These are phyloP conservation scores for Symphodus melops DNA, from an alignment of 2,113 vertebrate genomes.

Conservation along the genomic window DNA sequence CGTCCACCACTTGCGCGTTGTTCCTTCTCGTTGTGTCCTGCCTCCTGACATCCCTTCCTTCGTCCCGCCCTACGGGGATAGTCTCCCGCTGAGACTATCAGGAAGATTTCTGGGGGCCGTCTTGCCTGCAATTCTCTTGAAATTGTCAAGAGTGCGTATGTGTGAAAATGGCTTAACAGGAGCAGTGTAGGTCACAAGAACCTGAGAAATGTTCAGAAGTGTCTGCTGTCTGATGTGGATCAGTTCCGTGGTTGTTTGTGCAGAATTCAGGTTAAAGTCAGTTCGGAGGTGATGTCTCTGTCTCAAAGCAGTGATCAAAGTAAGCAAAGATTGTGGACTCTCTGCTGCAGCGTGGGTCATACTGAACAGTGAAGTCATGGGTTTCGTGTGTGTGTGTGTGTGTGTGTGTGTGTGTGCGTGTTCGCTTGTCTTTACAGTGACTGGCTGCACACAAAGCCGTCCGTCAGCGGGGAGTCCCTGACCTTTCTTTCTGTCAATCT, in stretches of 20 bases:
- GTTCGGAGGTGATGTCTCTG: conserved; percentile 27
- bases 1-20: no score
- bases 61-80: no score
- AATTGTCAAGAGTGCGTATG: no score
- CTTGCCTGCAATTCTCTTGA: no score
- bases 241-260: neutral
- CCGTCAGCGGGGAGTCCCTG: conserved; percentile 80
- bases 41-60: no score
- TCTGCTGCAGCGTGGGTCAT: neutral
- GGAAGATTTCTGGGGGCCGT: no score
- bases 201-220: neutral
- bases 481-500: conserved; percentile 73
- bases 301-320: neutral
- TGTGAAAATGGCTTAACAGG: neutral
- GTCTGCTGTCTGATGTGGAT: neutral
- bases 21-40: no score
- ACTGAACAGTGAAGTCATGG: conserved; percentile 7
- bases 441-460: conserved; percentile 75
- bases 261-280: neutral
- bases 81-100: no score
- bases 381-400: neutral
- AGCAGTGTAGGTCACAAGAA: neutral
- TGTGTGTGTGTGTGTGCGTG: conserved; percentile 27
- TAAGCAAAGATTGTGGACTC: conserved; percentile 9
- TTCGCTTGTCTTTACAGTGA: conserved; percentile 67